phyloP scores from a whole-genome alignment of 2,888 invertebrate species.

The Aleiodes testaceus region DNA sequence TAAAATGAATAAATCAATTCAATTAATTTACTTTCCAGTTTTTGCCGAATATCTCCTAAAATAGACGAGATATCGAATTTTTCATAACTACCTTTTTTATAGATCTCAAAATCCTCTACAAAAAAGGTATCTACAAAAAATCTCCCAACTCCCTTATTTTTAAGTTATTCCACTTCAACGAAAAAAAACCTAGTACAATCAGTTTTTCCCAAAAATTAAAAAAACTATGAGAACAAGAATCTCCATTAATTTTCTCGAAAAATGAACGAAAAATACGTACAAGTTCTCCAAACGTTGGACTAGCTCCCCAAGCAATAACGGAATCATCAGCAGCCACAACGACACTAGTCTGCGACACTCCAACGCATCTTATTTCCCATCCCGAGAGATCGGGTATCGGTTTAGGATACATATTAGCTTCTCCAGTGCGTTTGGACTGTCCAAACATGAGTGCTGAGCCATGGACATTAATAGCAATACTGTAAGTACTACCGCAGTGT shows the following conservation, averaged over 20 bases:
- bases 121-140: too few species aligned
- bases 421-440: conserved; percentile 92
- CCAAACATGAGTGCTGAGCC: conserved; percentile 81
- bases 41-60: not conserved
- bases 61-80: conserved; percentile 12
- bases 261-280: conserved; percentile 72
- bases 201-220: not conserved
- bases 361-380: conserved; percentile 91
- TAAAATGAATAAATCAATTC: not conserved
- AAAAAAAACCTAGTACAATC: too few species aligned
- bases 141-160: too few species aligned
- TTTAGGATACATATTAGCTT: conserved; percentile 97
- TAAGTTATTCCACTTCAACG: too few species aligned
- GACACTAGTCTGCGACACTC: conserved; percentile 87
- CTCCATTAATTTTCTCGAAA: not conserved
- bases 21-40: not conserved
- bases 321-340: conserved; percentile 93
- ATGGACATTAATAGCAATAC: conserved; percentile 84
- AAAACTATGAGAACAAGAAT: not conserved
- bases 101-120: too few species aligned
- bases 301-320: conserved; percentile 94
- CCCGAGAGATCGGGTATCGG: conserved; percentile 95
- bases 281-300: conserved; percentile 94
- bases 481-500: conserved; percentile 89
- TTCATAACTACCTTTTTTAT: too few species aligned